phyloP scores from a whole-genome alignment of 2,113 vertebrate species.

The Toxotes chatareus region DNA sequence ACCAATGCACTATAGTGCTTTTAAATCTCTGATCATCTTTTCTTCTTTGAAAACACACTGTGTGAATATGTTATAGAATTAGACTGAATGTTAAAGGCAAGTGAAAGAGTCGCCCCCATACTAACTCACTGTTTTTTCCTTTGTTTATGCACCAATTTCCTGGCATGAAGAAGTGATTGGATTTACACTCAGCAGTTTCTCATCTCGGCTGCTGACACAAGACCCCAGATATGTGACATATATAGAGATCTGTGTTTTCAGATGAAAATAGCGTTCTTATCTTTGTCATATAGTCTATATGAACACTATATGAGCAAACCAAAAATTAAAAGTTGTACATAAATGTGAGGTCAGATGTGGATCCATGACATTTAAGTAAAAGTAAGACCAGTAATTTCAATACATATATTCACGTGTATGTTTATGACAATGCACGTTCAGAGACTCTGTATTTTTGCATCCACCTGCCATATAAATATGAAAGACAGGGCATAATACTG shows the following conservation, averaged over 20 bases:
- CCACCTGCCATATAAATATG: slow-evolving; percentile 1
- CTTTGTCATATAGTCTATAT: slow-evolving; percentile 26
- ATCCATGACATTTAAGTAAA: not conserved
- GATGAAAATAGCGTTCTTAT: slow-evolving; percentile 19
- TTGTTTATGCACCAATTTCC: slow-evolving; percentile 44
- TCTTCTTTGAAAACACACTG: slow-evolving; percentile 20
- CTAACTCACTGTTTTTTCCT: slow-evolving; percentile 14
- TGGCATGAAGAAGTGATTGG: slow-evolving; percentile 52
- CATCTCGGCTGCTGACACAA: slow-evolving; percentile 61
- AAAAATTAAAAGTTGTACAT: not conserved
- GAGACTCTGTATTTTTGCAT: not conserved
- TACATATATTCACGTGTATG: not conserved
- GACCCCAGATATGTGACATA: slow-evolving; percentile 41
- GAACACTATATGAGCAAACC: slow-evolving; percentile 4
- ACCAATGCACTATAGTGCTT: slow-evolving; percentile 21
- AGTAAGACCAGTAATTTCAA: not conserved
- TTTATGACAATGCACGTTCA: slow-evolving; percentile 8
- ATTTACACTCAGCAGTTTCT: slow-evolving; percentile 64
- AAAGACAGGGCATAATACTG: not conserved
- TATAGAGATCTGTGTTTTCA: slow-evolving; percentile 47
- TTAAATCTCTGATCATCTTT: slow-evolving; percentile 31
- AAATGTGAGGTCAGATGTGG: not conserved
- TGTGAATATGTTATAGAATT: slow-evolving; percentile 20
- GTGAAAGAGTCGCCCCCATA: slow-evolving; percentile 26
- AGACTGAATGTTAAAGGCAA: slow-evolving; percentile 47